Base-by-base conservation (phyloP, 2,797 vertebrate genomes). In the Protonibea diacanthus region DNA sequence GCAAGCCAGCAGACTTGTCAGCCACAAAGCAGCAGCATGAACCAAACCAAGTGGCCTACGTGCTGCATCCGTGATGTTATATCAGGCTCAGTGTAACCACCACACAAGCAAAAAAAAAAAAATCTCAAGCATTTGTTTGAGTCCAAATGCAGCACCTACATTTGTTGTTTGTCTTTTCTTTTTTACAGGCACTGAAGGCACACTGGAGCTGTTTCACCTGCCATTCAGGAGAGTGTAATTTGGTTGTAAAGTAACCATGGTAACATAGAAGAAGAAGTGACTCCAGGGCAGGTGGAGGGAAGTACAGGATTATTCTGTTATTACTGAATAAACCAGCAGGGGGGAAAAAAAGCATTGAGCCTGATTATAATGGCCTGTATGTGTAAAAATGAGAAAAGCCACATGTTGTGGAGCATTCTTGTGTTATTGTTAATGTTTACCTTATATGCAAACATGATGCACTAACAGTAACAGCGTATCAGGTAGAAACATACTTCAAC, bases 161-260 rank as follows among this genome's bases (percentile, higher is more conserved):
- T n/a, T 47, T 18, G 45, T 58, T 70, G 65, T 65, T 55, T 72
- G 18, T 53, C 59, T 18, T 44, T 68, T 76, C 18, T 48, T 57
- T 78, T 61, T 73, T 33, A 33, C 79, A 76, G 82, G 45, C 72
- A 62, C 25, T 61, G 67, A 60, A 84, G 81, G 25, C 71, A 55
- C 71, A 70, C 72, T 66, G 63, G 23, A 85, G 79, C 80, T 69
- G 67, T 78, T 83, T 82, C 71, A 85, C 80, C 82, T 81, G 80
- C 76, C 73, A 58, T 80, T 71, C 76, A 87, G 68, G 25, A 64
- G 82, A 80, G 62, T 71, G 70, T 82, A 79, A 90, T 89, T 81
- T 88, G 82, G 79, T 83, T 91, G 80, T 83, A 83, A 85, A 75
- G 91, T 93, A 84, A 90, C 91, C 89, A 92, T 86, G 91, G 91